Conservation (phyloP, 2,113 vertebrate genomes). For the Carlito syrichta region DNA sequence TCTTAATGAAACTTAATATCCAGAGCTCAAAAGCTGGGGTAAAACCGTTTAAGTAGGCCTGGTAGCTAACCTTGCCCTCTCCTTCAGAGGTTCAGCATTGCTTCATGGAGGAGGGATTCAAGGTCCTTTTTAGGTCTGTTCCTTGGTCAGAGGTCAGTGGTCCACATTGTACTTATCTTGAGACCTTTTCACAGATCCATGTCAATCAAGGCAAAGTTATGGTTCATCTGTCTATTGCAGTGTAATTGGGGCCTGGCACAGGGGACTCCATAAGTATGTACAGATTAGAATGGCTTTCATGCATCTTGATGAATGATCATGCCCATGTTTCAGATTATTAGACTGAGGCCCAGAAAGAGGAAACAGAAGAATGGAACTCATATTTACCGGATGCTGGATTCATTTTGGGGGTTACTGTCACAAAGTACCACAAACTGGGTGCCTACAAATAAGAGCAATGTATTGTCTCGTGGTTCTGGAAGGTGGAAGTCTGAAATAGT, state of each 20-base stretch:
- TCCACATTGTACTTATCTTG: neutral
- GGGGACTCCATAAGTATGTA: neutral
- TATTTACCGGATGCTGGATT: neutral
- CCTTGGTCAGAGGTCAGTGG: neutral
- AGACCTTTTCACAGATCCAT: neutral
- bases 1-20: constrained; percentile 73
- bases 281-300: neutral
- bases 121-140: neutral
- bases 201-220: neutral
- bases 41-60: constrained; percentile 57
- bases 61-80: constrained; percentile 33
- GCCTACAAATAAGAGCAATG: neutral
- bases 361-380: neutral
- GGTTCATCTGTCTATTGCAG: neutral
- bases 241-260: neutral
- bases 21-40: constrained; percentile 64
- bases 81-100: neutral
- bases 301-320: neutral
- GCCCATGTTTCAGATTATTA: neutral
- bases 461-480: neutral
- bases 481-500: neutral
- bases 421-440: too few species aligned
- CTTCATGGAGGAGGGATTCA: neutral
- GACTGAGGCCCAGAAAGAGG: neutral
- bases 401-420: neutral